A percentile compares a stretch with the other conserved stretches of the same genome.
Evolutionary conservation across 2,888 invertebrate species (phyloP).

Genomic region (Diaphora mendica): DNA sequence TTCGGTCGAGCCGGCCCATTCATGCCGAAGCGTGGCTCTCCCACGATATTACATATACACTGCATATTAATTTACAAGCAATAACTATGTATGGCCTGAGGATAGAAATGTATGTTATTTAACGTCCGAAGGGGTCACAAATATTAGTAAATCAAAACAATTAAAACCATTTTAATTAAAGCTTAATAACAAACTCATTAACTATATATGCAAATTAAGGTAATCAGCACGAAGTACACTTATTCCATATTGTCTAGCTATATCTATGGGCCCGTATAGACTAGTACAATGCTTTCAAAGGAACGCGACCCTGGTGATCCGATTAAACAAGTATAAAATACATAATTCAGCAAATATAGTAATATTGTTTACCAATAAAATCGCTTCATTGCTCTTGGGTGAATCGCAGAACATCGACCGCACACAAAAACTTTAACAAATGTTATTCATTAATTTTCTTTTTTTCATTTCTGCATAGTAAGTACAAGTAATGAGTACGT

Average conservation of each 20-base stretch:
- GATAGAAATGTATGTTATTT: not conserved
- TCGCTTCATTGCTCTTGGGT: not conserved
- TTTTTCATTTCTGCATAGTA: constrained; percentile 31
- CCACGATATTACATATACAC: no score
- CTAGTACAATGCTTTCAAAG: no score
- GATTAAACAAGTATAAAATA: no score
- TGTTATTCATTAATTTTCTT: constrained; percentile 13
- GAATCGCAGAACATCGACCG: not conserved
- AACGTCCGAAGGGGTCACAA: not conserved
- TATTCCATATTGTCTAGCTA: no score
- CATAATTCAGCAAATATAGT: not conserved
- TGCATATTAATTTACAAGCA: no score
- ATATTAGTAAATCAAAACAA: not conserved
- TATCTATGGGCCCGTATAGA: no score
- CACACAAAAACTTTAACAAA: constrained; percentile 27
- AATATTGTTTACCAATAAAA: not conserved
- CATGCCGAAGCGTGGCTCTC: no score
- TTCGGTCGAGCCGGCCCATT: no score
- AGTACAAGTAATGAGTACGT: constrained; percentile 37
- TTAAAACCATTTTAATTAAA: not conserved
- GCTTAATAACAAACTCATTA: not conserved
- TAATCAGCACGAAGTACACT: not conserved
- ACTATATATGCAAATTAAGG: not conserved
- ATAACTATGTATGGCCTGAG: no score
- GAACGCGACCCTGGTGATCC: no score